These are phyloP conservation scores for Axea sp. DNA, from an alignment of 2,888 invertebrate genomes.

Conservation along the genomic window DNA sequence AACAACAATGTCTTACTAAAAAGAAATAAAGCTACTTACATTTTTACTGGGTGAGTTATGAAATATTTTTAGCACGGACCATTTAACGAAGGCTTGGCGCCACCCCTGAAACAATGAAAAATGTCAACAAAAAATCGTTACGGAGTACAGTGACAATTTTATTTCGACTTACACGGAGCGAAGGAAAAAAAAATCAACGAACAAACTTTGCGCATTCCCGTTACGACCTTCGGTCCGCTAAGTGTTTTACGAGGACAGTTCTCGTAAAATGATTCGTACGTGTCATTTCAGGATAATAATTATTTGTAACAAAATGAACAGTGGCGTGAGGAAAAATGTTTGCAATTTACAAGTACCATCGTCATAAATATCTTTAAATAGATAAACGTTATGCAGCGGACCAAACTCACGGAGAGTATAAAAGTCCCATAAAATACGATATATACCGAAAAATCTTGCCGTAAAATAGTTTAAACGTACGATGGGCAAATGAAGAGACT, in stretches of 20 bases:
- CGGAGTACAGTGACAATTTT: too few species aligned
- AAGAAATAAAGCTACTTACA: too few species aligned
- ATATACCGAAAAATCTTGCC: constrained; percentile 29
- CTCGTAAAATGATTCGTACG: constrained; percentile 28
- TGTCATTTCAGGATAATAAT: constrained; percentile 35
- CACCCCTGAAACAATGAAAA: too few species aligned
- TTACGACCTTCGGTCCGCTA: constrained; percentile 1
- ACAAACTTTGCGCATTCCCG: not conserved
- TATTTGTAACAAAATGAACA: constrained; percentile 2
- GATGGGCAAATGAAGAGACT: constrained; percentile 4
- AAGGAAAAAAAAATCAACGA: too few species aligned
- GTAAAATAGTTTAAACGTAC: constrained; percentile 20
- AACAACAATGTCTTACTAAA: too few species aligned
- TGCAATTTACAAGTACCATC: constrained; percentile 2
- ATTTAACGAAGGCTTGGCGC: too few species aligned
- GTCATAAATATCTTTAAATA: constrained; percentile 48
- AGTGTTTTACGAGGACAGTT: constrained; percentile 20
- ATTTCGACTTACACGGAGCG: too few species aligned
- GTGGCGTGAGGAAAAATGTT: constrained; percentile 5
- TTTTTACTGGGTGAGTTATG: too few species aligned
- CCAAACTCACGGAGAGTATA: constrained; percentile 2
- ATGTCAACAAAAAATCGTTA: too few species aligned
- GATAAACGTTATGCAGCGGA: constrained; percentile 11
- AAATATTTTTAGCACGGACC: too few species aligned
- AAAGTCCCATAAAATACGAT: constrained; percentile 35